Conservation (phyloP, 2,797 vertebrate species). For the Pseudochromis fuscus region DNA sequence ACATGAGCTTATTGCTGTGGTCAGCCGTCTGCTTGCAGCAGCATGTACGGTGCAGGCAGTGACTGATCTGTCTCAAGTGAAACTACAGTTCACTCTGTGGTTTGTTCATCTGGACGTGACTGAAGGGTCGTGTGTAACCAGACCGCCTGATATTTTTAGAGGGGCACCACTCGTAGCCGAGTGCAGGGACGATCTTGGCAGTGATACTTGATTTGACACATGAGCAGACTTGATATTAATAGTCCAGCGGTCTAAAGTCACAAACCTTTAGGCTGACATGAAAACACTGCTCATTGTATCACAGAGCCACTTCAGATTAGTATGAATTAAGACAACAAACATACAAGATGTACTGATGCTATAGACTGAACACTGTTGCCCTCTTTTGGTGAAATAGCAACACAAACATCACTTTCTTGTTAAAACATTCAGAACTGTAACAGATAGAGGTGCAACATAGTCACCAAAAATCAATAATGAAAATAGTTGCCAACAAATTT, state of each 20-base stretch:
- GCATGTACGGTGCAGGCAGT: constrained; percentile 43
- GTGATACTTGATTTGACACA: not conserved
- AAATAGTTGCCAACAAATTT: too few relatives aligned
- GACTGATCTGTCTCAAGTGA: constrained; percentile 20
- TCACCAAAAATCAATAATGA: too few relatives aligned
- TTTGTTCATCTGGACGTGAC: constrained; percentile 1
- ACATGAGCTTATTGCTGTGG: constrained; percentile 37
- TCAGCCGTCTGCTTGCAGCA: constrained; percentile 51
- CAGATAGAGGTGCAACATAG: too few relatives aligned
- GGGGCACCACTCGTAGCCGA: constrained; percentile 1
- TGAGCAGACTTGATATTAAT: not conserved
- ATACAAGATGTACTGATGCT: too few relatives aligned
- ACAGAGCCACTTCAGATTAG: not conserved
- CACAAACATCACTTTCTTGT: too few relatives aligned
- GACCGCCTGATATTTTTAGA: constrained; percentile 48
- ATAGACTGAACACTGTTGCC: too few relatives aligned
- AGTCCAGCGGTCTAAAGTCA: constrained; percentile 3
- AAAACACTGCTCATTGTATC: constrained; percentile 1
- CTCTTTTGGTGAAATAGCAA: too few relatives aligned
- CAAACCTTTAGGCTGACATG: not conserved
- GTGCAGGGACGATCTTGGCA: not conserved
- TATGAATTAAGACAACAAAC: too few relatives aligned
- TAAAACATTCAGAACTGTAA: too few relatives aligned
- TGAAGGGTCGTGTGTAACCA: constrained; percentile 12
- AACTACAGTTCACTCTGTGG: constrained; percentile 1